Evolutionary conservation across 2,113 vertebrate species (phyloP).

Genomic region (Xiphophorus couchianus): DNA sequence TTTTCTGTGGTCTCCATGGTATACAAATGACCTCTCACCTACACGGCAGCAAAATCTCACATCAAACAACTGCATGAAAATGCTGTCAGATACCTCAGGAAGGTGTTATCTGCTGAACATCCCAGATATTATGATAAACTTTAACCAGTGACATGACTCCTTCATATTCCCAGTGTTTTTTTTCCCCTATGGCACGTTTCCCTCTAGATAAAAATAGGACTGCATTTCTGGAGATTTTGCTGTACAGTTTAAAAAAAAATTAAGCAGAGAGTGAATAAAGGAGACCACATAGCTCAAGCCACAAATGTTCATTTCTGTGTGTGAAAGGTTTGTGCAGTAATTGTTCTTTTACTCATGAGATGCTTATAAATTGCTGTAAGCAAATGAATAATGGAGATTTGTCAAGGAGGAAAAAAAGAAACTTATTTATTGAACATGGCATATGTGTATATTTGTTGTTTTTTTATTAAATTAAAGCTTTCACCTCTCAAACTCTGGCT

Average conservation of each 20-base stretch:
- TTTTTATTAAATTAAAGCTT: slow-evolving; percentile 69
- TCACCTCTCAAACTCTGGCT: slow-evolving; percentile 37
- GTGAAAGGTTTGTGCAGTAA: slow-evolving; percentile 49
- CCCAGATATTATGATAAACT: slow-evolving; percentile 15
- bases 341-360: slow-evolving; percentile 13
- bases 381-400: slow-evolving; percentile 42
- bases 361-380: slow-evolving; percentile 45
- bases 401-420: slow-evolving; percentile 26
- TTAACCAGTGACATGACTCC: slow-evolving; percentile 9
- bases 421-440: slow-evolving; percentile 74
- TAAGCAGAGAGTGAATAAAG: background rate
- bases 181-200: background rate
- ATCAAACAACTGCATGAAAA: slow-evolving; percentile 3
- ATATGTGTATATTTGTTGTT: slow-evolving; percentile 57
- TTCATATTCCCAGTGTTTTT: background rate
- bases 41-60: background rate
- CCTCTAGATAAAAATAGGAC: background rate
- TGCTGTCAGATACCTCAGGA: slow-evolving; percentile 39
- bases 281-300: slow-evolving; percentile 3
- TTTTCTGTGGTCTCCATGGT: slow-evolving; percentile 30
- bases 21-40: slow-evolving; percentile 12
- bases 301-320: slow-evolving; percentile 53
- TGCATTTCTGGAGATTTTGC: slow-evolving; percentile 27
- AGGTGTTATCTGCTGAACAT: slow-evolving; percentile 37
- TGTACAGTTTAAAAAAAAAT: slow-evolving; percentile 19